Evolutionary conservation across 2,888 invertebrate genomes (phyloP).

Genomic region (Allacma fusca): DNA sequence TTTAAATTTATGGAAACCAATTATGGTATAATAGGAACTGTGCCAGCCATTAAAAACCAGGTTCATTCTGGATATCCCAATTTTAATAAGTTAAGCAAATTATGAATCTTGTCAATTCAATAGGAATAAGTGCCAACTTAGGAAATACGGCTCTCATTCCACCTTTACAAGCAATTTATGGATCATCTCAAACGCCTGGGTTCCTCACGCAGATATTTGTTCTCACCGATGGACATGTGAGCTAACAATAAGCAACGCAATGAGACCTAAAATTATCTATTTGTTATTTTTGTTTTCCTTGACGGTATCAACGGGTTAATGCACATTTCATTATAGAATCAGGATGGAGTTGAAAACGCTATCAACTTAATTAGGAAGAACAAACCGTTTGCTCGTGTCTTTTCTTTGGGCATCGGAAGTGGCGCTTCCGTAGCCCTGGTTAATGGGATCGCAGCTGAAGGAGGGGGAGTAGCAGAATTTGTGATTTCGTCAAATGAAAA

Average conservation of each 20-base stretch:
- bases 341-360: neutral
- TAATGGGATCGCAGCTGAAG: neutral
- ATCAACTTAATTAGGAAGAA: neutral
- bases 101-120: too few relatives aligned
- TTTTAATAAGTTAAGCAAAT: too few relatives aligned
- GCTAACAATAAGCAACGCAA: too few relatives aligned
- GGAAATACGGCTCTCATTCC: neutral
- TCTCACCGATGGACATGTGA: slow-evolving; percentile 16
- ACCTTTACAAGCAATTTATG: neutral
- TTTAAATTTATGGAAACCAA: too few relatives aligned
- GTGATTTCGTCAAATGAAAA: slow-evolving; percentile 1
- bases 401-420: slow-evolving; percentile 8
- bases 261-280: too few relatives aligned
- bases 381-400: neutral
- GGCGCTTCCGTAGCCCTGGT: neutral
- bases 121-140: neutral
- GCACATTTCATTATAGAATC: too few relatives aligned
- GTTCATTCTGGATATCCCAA: too few relatives aligned
- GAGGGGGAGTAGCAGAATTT: neutral
- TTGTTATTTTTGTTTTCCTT: too few relatives aligned
- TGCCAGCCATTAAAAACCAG: too few relatives aligned
- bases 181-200: slow-evolving; percentile 1
- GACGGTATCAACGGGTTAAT: too few relatives aligned
- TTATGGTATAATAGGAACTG: too few relatives aligned
- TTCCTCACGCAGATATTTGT: slow-evolving; percentile 14